phyloP scores from a whole-genome alignment of 2,797 vertebrate species.

The Galaxias olidus region DNA sequence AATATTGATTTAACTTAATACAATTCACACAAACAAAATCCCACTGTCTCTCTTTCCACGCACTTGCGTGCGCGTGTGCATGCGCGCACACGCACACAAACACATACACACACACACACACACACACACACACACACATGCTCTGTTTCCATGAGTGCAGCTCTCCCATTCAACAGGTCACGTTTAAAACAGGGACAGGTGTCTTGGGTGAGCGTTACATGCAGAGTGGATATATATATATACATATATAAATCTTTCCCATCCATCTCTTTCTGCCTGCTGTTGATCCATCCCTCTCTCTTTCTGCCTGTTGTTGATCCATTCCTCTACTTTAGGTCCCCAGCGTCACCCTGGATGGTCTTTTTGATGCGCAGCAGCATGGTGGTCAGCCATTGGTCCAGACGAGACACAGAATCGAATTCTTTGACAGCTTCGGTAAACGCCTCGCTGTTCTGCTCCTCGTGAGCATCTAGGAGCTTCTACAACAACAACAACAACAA shows the following conservation, averaged over 20 bases:
- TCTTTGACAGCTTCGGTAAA: constrained; percentile 98
- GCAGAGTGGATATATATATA: constrained; percentile 71
- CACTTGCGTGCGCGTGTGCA: too few species aligned
- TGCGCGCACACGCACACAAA: too few species aligned
- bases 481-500: constrained; percentile 47
- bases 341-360: constrained; percentile 91
- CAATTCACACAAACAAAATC: constrained; percentile 11
- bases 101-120: not conserved
- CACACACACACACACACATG: not conserved
- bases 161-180: too few species aligned
- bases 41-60: too few species aligned
- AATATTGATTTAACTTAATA: constrained; percentile 27
- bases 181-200: constrained; percentile 8
- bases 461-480: constrained; percentile 97
- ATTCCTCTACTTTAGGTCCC: constrained; percentile 86
- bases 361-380: constrained; percentile 99
- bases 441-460: constrained; percentile 95
- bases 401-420: constrained; percentile 93
- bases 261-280: not conserved
- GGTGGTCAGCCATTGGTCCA: constrained; percentile 98
- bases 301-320: constrained; percentile 8
- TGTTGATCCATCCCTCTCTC: not conserved
- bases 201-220: constrained; percentile 59
- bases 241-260: constrained; percentile 25
- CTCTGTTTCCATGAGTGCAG: too few species aligned